phyloP scores from a whole-genome alignment of 1,140 invertebrate species.

The Saccostrea glomerata region DNA sequence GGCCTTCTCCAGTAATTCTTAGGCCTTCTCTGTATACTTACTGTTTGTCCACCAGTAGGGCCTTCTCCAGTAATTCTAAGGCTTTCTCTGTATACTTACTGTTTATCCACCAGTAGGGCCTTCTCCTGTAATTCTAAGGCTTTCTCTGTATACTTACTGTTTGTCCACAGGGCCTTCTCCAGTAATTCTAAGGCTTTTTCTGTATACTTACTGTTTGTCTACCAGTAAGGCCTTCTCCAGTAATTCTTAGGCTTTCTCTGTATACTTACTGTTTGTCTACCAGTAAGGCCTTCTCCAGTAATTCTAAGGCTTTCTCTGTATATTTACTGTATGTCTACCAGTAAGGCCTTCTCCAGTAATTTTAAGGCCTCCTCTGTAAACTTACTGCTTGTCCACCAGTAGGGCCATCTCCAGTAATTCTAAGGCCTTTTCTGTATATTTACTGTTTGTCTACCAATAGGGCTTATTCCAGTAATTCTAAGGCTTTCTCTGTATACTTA shows the following conservation, averaged over 20 bases:
- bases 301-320: no score
- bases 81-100: slow-evolving; percentile 66
- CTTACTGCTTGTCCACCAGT: slow-evolving; percentile 68
- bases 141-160: no score
- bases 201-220: no score
- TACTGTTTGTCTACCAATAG: slow-evolving; percentile 70
- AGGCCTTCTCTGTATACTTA: slow-evolving; percentile 60
- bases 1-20: slow-evolving; percentile 57
- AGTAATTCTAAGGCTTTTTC: no score
- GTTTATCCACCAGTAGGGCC: slow-evolving; percentile 69
- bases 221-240: no score
- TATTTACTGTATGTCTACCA: slow-evolving; percentile 64
- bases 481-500: slow-evolving; percentile 63
- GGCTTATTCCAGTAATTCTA: slow-evolving; percentile 69
- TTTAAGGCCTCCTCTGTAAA: slow-evolving; percentile 49
- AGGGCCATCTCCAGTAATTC: slow-evolving; percentile 60
- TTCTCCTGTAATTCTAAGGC: slow-evolving; percentile 70
- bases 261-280: slow-evolving; percentile 65
- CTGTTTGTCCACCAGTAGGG: slow-evolving; percentile 70
- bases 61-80: slow-evolving; percentile 69
- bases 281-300: slow-evolving; percentile 46
- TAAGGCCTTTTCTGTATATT: slow-evolving; percentile 55
- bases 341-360: slow-evolving; percentile 46
- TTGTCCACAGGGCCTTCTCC: no score
- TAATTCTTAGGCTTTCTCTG: no score